Evolutionary conservation across 2,888 invertebrate species (phyloP), one percentile per base, ranked within the genome.

Genomic region (Chrysomela aeneicollis): DNA sequence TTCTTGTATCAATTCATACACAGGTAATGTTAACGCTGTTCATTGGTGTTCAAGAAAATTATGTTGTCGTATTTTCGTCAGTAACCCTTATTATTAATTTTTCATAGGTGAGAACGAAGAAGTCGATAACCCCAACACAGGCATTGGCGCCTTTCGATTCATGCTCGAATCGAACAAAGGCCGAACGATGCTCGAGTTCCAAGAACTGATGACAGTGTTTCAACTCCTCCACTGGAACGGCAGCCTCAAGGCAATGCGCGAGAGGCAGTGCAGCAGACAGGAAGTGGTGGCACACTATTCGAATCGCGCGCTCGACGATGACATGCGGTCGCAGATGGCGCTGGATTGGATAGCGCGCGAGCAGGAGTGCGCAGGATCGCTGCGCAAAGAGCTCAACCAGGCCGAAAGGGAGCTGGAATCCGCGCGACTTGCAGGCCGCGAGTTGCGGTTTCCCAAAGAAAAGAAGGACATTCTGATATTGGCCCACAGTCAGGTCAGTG

Each of bases 131-230:
- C 88, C 90, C 19, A 90, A 89, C 74, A 89, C 90, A 50, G 90
- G 90, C 52, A 90, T 90, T 58, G 90, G 90, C 35, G 90, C 90
- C 30, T 90, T 90, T 78, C 90, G 92, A 78, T 90, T 90, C 78
- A 90, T 90, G 90, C 82, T 90, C 73, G 90, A 89, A 83, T 88
- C 88, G 32, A 94, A 93, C 83, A 95, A 94, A 72, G 96, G 96
- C 10, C 89, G 95, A 71, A 95, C 96, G 59, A 96, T 97, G 96
- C 86, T 97, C 71, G 96, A 97, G 83, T 97, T 96, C 85, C 96
- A 97, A 83, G 96, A 97, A 82, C 85, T 97, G 77, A 97, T 97
- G 97, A 97, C 96, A n/a, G 96, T 97, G 53, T 97, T 97, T 84
- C 96, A 97, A 84, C 86, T 97, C 72, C 86, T 97, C 59, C 97